Base-by-base conservation (phyloP, 2,888 invertebrate species). In the Priocnemis perturbator region DNA sequence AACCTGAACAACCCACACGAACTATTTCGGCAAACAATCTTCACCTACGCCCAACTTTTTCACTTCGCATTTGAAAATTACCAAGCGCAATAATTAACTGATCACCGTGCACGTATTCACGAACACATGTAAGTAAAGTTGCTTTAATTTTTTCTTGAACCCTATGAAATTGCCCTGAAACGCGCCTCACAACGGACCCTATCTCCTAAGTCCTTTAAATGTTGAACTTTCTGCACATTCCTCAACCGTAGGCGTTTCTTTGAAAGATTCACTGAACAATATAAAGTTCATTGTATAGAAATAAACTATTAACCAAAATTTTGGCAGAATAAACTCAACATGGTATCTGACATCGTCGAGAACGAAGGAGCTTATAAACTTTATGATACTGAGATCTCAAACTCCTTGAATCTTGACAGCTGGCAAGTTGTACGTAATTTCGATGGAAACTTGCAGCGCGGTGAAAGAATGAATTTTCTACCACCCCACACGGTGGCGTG, bases 371-470 rank as follows among this genome's bases (percentile, higher is more conserved):
- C n/a, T 66, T 19, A n/a, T 73, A 15, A 26, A 45, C 5, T 56
- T 73, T 7, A 61, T 73, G 55, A 20, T 74, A 45, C 61, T 69
- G 63, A 65, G 72, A 37, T 65, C 64, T 19, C 65, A 30, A 9
- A 60, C 60, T 45, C 69, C 74, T 15, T 72, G 62, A 23, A 19
- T 60, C 26, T 20, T 72, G 45, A 72, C 74, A 0, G 69, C 69
- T 19, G 74, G 72, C 30, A 74, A 74, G 44, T 21, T 69, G 23
- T 74, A 45, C n/a, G 60, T 60, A 0, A 63, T 74, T 37, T 72
- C 74, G 0, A 56, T 74, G 69, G 55, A 72, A 47, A 66, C 45
- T 50, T 74, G 72, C 9, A 60, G 52, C 20, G 30, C 57, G 66
- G 74, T 74, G 64, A 63, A 70, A 21, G 20, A 20, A 20, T 9